Conservation (phyloP, 1,140 invertebrate genomes). For the Hycleus cichorii region DNA sequence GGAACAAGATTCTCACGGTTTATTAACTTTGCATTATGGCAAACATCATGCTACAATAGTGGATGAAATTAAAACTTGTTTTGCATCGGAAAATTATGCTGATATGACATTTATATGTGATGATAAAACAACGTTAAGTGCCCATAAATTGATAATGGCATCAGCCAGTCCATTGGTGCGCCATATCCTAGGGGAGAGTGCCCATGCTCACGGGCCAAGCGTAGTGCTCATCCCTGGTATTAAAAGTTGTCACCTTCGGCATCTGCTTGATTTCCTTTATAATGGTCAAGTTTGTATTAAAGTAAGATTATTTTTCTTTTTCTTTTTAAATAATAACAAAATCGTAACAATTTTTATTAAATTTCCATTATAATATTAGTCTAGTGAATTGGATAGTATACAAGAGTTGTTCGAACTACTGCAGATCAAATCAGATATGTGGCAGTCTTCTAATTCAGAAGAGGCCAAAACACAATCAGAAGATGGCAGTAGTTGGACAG, state of each 20-base stretch:
- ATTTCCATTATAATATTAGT: constrained; percentile 48
- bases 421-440: constrained; percentile 74
- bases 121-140: constrained; percentile 62
- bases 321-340: neutral
- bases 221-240: constrained; percentile 77
- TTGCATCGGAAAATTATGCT: constrained; percentile 70
- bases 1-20: constrained; percentile 40
- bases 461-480: constrained; percentile 45
- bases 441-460: constrained; percentile 47
- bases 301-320: constrained; percentile 42
- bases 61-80: constrained; percentile 77
- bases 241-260: constrained; percentile 63
- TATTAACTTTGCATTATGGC: constrained; percentile 81
- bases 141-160: constrained; percentile 73
- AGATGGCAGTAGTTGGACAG: constrained; percentile 49
- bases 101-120: constrained; percentile 76
- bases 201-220: constrained; percentile 58
- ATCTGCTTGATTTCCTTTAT: constrained; percentile 74
- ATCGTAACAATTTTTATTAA: neutral
- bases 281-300: constrained; percentile 75
- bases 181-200: constrained; percentile 64
- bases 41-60: constrained; percentile 83
- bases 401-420: constrained; percentile 72
- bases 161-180: constrained; percentile 74
- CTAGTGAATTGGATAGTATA: constrained; percentile 69